Conservation (phyloP, 2,888 invertebrate species). For the Drosophila affinis region DNA sequence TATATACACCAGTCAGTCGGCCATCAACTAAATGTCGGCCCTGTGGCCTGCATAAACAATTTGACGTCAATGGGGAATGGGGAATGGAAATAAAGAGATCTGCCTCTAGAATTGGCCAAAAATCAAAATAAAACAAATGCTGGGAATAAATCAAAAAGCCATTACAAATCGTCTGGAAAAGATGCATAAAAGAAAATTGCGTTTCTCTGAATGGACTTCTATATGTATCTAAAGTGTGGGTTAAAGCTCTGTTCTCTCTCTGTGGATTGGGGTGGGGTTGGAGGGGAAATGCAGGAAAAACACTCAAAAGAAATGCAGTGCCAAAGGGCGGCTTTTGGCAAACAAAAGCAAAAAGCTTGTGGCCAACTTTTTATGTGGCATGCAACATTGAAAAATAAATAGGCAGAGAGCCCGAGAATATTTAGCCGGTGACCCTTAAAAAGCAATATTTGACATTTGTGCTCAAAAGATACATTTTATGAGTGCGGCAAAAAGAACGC, state of each 20-base stretch:
- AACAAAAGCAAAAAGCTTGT: slow-evolving; percentile 6
- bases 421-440: slow-evolving; percentile 75
- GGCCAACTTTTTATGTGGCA: slow-evolving; percentile 1
- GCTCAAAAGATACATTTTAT: slow-evolving; percentile 71
- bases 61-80: slow-evolving; percentile 64
- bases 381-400: slow-evolving; percentile 63
- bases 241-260: neutral
- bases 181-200: slow-evolving; percentile 17
- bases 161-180: slow-evolving; percentile 30
- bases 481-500: slow-evolving; percentile 14
- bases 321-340: slow-evolving; percentile 48
- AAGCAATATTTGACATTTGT: slow-evolving; percentile 79
- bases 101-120: slow-evolving; percentile 17
- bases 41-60: slow-evolving; percentile 69
- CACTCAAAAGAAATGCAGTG: slow-evolving; percentile 42
- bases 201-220: neutral
- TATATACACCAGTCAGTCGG: slow-evolving; percentile 19
- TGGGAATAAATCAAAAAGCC: slow-evolving; percentile 43
- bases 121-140: slow-evolving; percentile 32
- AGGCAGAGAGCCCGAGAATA: slow-evolving; percentile 41
- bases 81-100: slow-evolving; percentile 35
- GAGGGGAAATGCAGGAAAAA: slow-evolving; percentile 25
- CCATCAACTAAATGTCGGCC: slow-evolving; percentile 38
- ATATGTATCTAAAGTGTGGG: neutral
- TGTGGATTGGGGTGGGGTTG: too few species aligned